These are phyloP conservation scores for Drosophila virilis DNA, from an alignment of 1,140 invertebrate species.

Conservation along the genomic window DNA sequence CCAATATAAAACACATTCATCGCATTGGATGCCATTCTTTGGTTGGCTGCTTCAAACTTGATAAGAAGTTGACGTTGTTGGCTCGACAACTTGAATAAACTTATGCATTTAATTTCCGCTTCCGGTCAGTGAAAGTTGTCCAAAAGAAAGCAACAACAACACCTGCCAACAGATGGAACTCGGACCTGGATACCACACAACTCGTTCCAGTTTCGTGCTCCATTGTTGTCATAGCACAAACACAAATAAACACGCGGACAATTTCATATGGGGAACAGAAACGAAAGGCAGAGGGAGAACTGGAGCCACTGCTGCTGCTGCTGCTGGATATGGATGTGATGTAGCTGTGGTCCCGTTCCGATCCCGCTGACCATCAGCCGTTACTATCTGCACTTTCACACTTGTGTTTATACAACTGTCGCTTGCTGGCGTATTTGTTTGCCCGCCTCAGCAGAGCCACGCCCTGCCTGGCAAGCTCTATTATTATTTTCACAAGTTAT, in stretches of 20 bases:
- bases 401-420: slow-evolving; percentile 81
- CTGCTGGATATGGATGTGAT: slow-evolving; percentile 24
- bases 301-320: slow-evolving; percentile 28
- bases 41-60: slow-evolving; percentile 36
- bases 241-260: slow-evolving; percentile 64
- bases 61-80: slow-evolving; percentile 49
- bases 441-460: slow-evolving; percentile 25
- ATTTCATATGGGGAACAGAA: slow-evolving; percentile 43
- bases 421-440: slow-evolving; percentile 53
- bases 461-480: slow-evolving; percentile 46
- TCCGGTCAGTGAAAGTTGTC: slow-evolving; percentile 75
- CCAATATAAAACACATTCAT: background rate
- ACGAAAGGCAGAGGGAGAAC: background rate
- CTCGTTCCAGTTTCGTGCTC: slow-evolving; percentile 12
- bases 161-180: slow-evolving; percentile 51
- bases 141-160: slow-evolving; percentile 65
- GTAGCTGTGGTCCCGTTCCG: slow-evolving; percentile 2
- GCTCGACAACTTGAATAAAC: slow-evolving; percentile 54
- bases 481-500: slow-evolving; percentile 82
- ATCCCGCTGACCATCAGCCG: slow-evolving; percentile 47
- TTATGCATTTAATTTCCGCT: slow-evolving; percentile 81
- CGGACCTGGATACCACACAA: slow-evolving; percentile 20
- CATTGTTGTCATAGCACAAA: slow-evolving; percentile 65
- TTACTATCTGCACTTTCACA: slow-evolving; percentile 80
- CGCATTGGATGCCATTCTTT: slow-evolving; percentile 8